phyloP scores from a whole-genome alignment of 1,140 invertebrate genomes.

The Battus philenor region DNA sequence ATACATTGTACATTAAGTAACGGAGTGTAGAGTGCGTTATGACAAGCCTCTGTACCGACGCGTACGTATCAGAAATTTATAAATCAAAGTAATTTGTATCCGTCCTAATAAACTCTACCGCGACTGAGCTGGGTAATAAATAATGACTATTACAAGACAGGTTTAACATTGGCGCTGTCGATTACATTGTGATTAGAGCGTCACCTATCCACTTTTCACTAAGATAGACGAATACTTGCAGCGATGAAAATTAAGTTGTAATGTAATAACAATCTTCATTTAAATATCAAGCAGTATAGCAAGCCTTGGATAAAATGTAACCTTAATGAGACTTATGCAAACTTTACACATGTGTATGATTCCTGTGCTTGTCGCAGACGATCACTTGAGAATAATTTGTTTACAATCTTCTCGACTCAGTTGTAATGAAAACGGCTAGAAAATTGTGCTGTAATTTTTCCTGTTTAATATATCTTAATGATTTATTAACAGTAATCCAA shows the following conservation, averaged over 20 bases:
- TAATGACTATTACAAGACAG: constrained; percentile 4
- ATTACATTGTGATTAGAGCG: constrained; percentile 14
- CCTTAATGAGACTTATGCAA: not conserved
- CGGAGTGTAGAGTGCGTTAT: not conserved
- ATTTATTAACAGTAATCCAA: too few species aligned
- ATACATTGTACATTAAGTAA: constrained; percentile 8
- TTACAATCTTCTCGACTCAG: too few species aligned
- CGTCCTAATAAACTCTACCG: constrained; percentile 4
- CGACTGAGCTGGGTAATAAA: constrained; percentile 3
- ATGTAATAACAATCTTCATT: too few species aligned
- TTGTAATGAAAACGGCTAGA: too few species aligned
- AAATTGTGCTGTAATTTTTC: too few species aligned
- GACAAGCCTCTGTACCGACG: not conserved
- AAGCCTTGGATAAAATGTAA: too few species aligned
- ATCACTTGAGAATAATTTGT: too few species aligned
- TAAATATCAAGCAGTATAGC: too few species aligned
- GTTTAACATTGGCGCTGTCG: constrained; percentile 1
- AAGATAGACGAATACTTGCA: too few species aligned
- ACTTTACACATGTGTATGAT: not conserved
- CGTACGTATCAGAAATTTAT: not conserved
- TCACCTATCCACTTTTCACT: too few species aligned
- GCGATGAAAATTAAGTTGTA: constrained; percentile 2
- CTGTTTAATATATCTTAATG: too few species aligned
- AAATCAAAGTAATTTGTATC: constrained; percentile 11
- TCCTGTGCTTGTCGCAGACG: not conserved